These are phyloP conservation scores for Yasuhikotakia modesta DNA, from an alignment of 2,797 vertebrate species.

Conservation along the genomic window DNA sequence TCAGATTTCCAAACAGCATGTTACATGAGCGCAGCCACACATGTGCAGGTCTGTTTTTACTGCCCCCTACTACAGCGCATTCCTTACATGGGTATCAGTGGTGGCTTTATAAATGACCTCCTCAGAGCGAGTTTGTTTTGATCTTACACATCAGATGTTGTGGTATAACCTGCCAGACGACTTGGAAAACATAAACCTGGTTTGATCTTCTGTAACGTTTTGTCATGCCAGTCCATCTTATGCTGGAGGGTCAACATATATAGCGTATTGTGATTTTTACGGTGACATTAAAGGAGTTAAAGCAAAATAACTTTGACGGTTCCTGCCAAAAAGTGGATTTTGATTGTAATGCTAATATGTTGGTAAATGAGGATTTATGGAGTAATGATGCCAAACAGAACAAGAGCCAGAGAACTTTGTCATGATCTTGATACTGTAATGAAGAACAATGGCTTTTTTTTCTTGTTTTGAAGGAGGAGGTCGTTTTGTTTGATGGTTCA, in stretches of 20 bases:
- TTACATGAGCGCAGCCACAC: conserved; percentile 31
- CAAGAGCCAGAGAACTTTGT: too few relatives aligned
- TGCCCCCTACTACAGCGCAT: conserved; percentile 1
- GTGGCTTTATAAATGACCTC: background rate
- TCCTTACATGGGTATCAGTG: conserved; percentile 27
- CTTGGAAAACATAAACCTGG: background rate
- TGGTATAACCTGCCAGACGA: background rate
- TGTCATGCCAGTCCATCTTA: background rate
- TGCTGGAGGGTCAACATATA: background rate
- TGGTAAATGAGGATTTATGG: background rate
- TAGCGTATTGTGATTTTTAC: too few relatives aligned
- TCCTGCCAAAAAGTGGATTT: background rate
- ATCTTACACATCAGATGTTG: background rate
- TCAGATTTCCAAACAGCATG: conserved; percentile 36
- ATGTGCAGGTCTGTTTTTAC: conserved; percentile 22
- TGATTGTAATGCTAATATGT: background rate
- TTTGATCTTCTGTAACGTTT: background rate
- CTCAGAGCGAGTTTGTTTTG: background rate
- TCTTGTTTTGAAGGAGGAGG: background rate
- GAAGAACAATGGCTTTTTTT: background rate
- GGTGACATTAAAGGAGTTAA: background rate
- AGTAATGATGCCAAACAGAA: background rate
- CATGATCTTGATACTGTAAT: background rate
- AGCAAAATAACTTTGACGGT: background rate
- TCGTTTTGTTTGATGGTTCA: conserved; percentile 17